Percentiles rank a stretch among this genome's conserved stretches.
These are phyloP conservation scores for Cynodonichthys magdalenae DNA, from an alignment of 2,797 vertebrate genomes.

Conservation along the genomic window DNA sequence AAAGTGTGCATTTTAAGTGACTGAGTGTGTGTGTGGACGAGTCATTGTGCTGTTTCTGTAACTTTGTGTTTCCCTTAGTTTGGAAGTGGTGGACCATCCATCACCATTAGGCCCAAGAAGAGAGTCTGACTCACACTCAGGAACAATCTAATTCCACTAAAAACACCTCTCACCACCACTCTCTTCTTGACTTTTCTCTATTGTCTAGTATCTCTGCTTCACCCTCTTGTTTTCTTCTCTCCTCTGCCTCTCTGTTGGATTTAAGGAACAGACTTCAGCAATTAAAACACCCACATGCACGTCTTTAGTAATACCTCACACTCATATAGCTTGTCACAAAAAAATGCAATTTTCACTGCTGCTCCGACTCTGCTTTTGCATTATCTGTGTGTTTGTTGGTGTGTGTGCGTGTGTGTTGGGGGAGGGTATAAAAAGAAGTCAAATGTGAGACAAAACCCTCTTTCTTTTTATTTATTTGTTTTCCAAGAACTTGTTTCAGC, in stretches of 20 bases:
- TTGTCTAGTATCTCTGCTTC: constrained; percentile 42
- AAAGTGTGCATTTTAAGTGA: constrained; percentile 22
- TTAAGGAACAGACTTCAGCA: constrained; percentile 70
- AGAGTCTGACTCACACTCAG: constrained; percentile 70
- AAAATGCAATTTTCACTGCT: constrained; percentile 51
- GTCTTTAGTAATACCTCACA: constrained; percentile 74
- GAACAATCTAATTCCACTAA: constrained; percentile 78
- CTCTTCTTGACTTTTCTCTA: constrained; percentile 58
- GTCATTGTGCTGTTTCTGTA: constrained; percentile 33
- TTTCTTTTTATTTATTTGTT: constrained; percentile 37
- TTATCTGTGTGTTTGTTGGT: constrained; percentile 10
- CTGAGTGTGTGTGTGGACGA: constrained; percentile 18
- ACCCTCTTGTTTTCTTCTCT: constrained; percentile 52
- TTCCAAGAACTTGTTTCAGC: constrained; percentile 34
- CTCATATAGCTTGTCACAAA: constrained; percentile 39
- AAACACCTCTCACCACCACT: constrained; percentile 65
- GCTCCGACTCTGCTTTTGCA: constrained; percentile 44
- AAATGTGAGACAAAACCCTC: constrained; percentile 45
- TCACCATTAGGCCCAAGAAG: constrained; percentile 72
- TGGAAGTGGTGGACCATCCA: constrained; percentile 71
- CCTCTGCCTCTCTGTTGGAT: constrained; percentile 56
- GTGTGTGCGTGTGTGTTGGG: too few species aligned
- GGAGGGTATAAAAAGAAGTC: not conserved
- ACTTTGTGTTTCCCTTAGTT: constrained; percentile 70
- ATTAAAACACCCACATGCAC: constrained; percentile 77